These are phyloP conservation scores for Caenorhabditis japonica DNA, from an alignment of 2,888 invertebrate genomes.

Conservation along the genomic window DNA sequence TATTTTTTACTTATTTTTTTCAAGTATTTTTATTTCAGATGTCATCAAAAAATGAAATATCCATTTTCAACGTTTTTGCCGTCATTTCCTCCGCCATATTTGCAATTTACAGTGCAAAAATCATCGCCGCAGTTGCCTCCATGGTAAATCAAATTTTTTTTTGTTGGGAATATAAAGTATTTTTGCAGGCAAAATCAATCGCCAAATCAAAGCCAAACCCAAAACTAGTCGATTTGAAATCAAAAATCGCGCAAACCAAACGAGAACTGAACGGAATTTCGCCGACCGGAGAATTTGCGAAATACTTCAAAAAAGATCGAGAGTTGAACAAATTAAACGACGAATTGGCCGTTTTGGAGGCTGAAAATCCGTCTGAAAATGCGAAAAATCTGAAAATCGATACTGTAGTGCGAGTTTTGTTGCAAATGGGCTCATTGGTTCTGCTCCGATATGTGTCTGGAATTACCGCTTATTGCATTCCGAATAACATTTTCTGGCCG, in stretches of 20 bases:
- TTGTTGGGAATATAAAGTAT: background rate
- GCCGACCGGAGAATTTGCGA: conserved; percentile 53
- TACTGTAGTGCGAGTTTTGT: conserved; percentile 18
- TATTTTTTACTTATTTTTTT: background rate
- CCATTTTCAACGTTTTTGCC: conserved; percentile 36
- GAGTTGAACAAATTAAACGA: conserved; percentile 49
- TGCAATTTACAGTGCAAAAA: conserved; percentile 32
- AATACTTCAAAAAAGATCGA: conserved; percentile 60
- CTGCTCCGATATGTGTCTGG: conserved; percentile 34
- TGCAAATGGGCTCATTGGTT: conserved; percentile 24
- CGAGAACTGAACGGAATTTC: conserved; percentile 47
- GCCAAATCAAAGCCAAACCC: conserved; percentile 8
- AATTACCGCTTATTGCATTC: conserved; percentile 55
- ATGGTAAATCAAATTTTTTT: conserved; percentile 10
- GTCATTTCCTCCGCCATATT: conserved; percentile 44
- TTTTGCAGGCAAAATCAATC: conserved; percentile 23
- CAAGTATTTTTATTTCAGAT: conserved; percentile 30
- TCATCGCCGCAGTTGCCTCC: conserved; percentile 11
- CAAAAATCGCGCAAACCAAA: conserved; percentile 23
- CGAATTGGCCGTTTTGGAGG: conserved; percentile 33
- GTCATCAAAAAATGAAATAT: conserved; percentile 24
- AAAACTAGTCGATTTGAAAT: conserved; percentile 20
- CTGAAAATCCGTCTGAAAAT: conserved; percentile 10
- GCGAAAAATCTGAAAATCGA: conserved; percentile 47
- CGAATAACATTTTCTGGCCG: conserved; percentile 55